These are phyloP conservation scores for Pampusana beccarii DNA, from an alignment of 2,113 vertebrate species.

Conservation along the genomic window DNA sequence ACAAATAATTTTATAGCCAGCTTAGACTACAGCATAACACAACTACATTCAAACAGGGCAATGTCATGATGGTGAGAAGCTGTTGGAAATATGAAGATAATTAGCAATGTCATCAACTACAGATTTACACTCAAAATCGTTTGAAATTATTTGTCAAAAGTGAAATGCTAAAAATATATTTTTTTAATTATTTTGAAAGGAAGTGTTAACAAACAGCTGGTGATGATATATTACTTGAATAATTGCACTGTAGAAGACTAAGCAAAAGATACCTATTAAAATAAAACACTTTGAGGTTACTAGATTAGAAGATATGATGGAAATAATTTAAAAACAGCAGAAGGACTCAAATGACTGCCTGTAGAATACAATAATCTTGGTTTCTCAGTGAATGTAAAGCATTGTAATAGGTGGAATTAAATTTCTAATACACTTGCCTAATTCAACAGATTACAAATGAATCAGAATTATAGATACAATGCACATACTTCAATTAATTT, in stretches of 20 bases:
- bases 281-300: background rate
- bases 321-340: background rate
- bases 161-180: background rate
- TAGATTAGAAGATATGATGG: constrained; percentile 1
- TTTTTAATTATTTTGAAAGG: background rate
- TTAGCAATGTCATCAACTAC: background rate
- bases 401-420: constrained; percentile 25
- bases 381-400: constrained; percentile 23
- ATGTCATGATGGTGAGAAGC: background rate
- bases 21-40: background rate
- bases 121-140: background rate
- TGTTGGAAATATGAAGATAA: constrained; percentile 21
- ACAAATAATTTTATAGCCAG: constrained; percentile 42
- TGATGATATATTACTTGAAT: background rate
- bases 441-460: constrained; percentile 45
- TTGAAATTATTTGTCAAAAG: background rate
- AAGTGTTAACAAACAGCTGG: background rate
- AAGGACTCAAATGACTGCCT: background rate
- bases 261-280: background rate
- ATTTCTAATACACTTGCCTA: constrained; percentile 39
- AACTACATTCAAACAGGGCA: background rate
- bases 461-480: background rate
- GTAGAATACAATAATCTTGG: constrained; percentile 29
- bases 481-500: background rate
- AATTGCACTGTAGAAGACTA: constrained; percentile 9